Evolutionary conservation across 2,797 vertebrate species (phyloP).

Genomic region (Sparus aurata): DNA sequence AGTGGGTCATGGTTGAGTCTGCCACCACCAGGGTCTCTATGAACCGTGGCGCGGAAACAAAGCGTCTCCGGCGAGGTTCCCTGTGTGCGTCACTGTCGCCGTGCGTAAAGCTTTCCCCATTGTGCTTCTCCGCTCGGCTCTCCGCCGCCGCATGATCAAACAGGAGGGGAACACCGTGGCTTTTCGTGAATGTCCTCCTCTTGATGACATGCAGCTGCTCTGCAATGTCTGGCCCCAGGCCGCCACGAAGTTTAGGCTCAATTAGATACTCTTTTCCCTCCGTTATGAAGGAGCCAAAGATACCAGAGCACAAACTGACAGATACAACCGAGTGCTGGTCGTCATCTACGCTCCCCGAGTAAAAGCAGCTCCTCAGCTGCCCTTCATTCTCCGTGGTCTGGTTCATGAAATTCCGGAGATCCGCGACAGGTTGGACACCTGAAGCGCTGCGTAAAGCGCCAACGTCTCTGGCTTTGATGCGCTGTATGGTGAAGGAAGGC

Average conservation of each 20-base stretch:
- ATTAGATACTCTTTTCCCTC: constrained; percentile 90
- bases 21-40: constrained; percentile 96
- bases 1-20: constrained; percentile 91
- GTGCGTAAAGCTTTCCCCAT: constrained; percentile 65
- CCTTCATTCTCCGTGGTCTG: constrained; percentile 58
- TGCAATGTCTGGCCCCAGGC: constrained; percentile 57
- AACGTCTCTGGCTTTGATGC: constrained; percentile 75
- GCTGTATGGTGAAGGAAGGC: constrained; percentile 87
- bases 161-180: constrained; percentile 30
- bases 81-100: constrained; percentile 63
- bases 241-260: constrained; percentile 81
- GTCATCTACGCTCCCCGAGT: constrained; percentile 88
- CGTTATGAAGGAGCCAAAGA: constrained; percentile 90
- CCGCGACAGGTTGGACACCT: constrained; percentile 26
- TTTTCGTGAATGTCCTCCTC: constrained; percentile 71
- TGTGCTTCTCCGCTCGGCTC: constrained; percentile 19
- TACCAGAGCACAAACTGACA: constrained; percentile 91
- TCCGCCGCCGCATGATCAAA: constrained; percentile 63
- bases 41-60: constrained; percentile 93
- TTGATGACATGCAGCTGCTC: constrained; percentile 86
- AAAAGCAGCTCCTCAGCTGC: constrained; percentile 88
- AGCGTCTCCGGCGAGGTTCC: constrained; percentile 83
- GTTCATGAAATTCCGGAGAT: constrained; percentile 36
- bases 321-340: constrained; percentile 88
- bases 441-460: constrained; percentile 57